phyloP scores from a whole-genome alignment of 1,140 invertebrate species.

The Sminthurinus signatus region DNA sequence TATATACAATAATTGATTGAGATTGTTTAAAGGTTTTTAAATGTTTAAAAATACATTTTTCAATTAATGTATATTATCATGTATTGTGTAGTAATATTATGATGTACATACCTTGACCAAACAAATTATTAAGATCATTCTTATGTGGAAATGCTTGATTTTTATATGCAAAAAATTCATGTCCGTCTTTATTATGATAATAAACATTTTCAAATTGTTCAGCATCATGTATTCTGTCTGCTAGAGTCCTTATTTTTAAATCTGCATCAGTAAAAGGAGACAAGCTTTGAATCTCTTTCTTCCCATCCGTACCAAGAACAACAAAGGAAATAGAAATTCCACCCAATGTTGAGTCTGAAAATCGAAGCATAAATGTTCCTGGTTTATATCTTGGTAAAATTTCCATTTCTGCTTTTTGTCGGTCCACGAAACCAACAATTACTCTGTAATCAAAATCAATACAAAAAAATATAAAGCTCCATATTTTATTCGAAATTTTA shows the following conservation, averaged over 20 bases:
- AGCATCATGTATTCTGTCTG: background rate
- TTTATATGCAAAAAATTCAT: background rate
- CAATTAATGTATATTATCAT: no score
- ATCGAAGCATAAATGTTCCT: conserved; percentile 7
- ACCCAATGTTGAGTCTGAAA: conserved; percentile 6
- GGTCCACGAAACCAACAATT: conserved; percentile 6
- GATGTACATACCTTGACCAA: no score
- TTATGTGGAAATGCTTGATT: background rate
- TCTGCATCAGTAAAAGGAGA: background rate
- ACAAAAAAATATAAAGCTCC: no score
- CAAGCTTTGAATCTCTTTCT: background rate
- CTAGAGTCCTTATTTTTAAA: background rate
- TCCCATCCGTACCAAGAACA: background rate
- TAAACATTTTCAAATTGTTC: background rate
- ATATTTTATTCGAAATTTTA: no score
- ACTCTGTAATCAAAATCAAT: no score
- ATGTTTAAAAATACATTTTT: no score
- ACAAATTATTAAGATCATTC: background rate
- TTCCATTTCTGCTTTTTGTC: background rate
- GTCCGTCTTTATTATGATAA: background rate
- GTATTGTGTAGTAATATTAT: no score
- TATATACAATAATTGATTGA: no score
- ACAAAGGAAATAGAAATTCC: background rate
- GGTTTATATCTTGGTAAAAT: background rate
- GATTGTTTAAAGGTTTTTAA: no score